Base-by-base conservation (phyloP, 1,140 invertebrate genomes). In the Augochlora pura region DNA sequence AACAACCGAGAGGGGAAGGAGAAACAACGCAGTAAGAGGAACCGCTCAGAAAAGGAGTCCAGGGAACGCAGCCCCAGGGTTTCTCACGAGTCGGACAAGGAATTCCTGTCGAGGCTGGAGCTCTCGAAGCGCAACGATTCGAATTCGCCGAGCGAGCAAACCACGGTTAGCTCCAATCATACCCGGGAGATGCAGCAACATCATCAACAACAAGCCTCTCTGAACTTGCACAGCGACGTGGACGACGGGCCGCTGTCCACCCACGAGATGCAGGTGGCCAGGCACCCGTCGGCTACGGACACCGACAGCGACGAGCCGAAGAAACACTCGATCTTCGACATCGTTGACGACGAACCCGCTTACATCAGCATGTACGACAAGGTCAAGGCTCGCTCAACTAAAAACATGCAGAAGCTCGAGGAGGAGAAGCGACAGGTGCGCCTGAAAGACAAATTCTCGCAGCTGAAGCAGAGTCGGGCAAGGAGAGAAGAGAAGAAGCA, bases 331-430 rank as follows among this genome's bases (percentile, higher is more conserved):
- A 98, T 97, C 84, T 98, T 98, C 91, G 97, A 98, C 89, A 97
- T 98, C 77, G 95, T 97, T 32, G 96, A 97, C 87, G 97, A 98
- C 87, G 97, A 96, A 80, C 97, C 97, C 5, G 96, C 96, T 18
- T 99, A 98, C 89, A 97, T 98, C 77, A 99, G 98, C 49, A 99
- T 99, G 98, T 99, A 99, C 91, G 98, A 99, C 90, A 99, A 99
- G 93, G 98, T 99, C 0, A 99, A 99, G 93, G 97, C 98, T 6
- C 95, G 98, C 60, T 98, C 98, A 38, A 98, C 96, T 73, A 97
- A 97, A 90, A 97, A 97, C 88, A 97, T 97, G 96, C 97, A 97
- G 91, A 97, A 97, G 90, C 95, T 97, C 86, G 97, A 98, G 88
- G 97, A 98, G 91, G 96, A 98, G 92, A 97, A 97, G 87, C 94